These are phyloP conservation scores for Pipistrellus nathusii DNA, from an alignment of 2,797 vertebrate species.

Conservation along the genomic window DNA sequence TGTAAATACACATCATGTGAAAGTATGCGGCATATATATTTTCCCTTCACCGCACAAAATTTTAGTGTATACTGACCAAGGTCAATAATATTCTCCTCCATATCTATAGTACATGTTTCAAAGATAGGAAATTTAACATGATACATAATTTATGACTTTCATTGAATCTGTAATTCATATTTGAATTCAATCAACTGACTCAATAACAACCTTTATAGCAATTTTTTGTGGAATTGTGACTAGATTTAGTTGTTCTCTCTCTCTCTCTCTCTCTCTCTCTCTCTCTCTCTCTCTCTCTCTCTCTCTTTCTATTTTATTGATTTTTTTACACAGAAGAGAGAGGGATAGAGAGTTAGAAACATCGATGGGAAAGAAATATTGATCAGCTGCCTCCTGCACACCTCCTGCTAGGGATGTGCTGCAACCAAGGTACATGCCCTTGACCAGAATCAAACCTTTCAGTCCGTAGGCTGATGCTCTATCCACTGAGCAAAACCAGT, in stretches of 20 bases:
- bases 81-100: neutral
- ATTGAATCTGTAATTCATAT: neutral
- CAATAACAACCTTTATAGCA: neutral
- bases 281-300: too few species aligned
- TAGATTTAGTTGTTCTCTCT: neutral
- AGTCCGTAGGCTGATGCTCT: too few species aligned
- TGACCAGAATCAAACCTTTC: too few species aligned
- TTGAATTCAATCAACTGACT: neutral
- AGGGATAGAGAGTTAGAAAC: too few species aligned
- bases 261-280: neutral
- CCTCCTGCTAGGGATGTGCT: too few species aligned
- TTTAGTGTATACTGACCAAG: neutral
- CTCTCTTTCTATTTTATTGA: too few species aligned
- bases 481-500: too few species aligned
- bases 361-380: too few species aligned
- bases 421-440: too few species aligned
- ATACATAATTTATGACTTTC: neutral
- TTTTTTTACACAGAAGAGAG: too few species aligned
- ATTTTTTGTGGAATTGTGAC: neutral
- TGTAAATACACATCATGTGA: neutral
- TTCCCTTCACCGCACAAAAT: neutral
- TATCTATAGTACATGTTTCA: neutral
- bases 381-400: too few species aligned
- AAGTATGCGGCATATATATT: neutral
- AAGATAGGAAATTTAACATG: neutral